Evolutionary conservation across 1,140 invertebrate genomes (phyloP).

Genomic region (Temnothorax longispinosus): DNA sequence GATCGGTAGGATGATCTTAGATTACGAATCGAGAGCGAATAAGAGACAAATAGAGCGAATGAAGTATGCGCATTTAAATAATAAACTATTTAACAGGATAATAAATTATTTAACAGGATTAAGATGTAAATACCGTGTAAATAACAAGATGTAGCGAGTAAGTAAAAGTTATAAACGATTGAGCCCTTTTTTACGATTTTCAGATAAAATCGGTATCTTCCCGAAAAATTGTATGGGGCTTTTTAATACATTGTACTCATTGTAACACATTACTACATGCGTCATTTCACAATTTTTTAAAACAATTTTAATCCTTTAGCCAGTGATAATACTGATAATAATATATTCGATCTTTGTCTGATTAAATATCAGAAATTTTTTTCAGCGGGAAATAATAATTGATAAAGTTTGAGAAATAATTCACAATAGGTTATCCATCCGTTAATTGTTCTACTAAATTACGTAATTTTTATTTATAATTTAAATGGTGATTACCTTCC

Average conservation of each 20-base stretch:
- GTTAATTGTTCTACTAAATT: background rate
- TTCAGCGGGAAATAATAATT: background rate
- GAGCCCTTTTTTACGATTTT: conserved; percentile 67
- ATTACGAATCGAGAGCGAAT: conserved; percentile 2
- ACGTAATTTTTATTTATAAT: background rate
- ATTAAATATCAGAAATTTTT: background rate
- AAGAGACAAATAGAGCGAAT: conserved; percentile 4
- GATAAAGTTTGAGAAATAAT: background rate
- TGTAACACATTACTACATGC: background rate
- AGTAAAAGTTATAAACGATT: conserved; percentile 52
- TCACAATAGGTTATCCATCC: background rate
- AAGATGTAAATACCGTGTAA: conserved; percentile 77
- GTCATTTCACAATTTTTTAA: background rate
- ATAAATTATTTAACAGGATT: conserved; percentile 41
- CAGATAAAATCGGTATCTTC: conserved; percentile 19
- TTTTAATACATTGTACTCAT: conserved; percentile 12
- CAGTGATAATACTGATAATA: background rate
- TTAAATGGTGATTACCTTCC: background rate
- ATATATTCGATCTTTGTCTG: background rate
- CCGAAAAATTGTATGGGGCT: conserved; percentile 22
- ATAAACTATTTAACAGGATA: conserved; percentile 50
- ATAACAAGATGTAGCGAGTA: conserved; percentile 65
- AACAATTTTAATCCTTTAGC: background rate
- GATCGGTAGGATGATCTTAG: conserved; percentile 26
- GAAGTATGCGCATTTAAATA: conserved; percentile 20